A percentile compares a stretch with the other conserved stretches of the same genome.
Evolutionary conservation across 1,140 invertebrate genomes (phyloP).

Genomic region (Leptopilina boulardi): DNA sequence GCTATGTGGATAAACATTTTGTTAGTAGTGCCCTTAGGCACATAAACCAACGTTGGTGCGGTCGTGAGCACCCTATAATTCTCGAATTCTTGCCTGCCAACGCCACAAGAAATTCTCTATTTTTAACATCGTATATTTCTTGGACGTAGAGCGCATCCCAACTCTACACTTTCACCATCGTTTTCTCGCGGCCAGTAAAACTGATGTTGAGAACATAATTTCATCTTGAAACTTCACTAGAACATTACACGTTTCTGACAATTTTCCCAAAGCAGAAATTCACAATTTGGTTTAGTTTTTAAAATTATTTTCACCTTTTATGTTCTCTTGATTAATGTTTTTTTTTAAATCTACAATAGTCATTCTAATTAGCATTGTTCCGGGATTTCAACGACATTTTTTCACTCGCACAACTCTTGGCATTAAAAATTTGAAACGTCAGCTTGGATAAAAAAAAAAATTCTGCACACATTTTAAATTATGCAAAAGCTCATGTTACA

Average conservation of each 20-base stretch:
- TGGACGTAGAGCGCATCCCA: background rate
- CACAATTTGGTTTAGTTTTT: too few relatives aligned
- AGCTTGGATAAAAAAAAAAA: background rate
- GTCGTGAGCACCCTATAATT: background rate
- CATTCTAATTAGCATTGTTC: too few relatives aligned
- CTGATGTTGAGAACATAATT: background rate
- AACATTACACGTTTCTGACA: background rate
- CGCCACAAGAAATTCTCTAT: conserved; percentile 4
- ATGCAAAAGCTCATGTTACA: conserved; percentile 8
- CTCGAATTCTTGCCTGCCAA: background rate
- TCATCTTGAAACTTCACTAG: background rate
- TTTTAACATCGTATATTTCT: background rate
- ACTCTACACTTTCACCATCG: background rate
- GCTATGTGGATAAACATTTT: background rate
- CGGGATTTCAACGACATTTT: background rate
- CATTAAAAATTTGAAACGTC: background rate
- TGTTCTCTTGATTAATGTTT: too few relatives aligned
- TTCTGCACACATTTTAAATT: background rate
- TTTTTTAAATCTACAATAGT: too few relatives aligned
- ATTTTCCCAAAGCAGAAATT: too few relatives aligned
- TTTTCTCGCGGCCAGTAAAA: background rate
- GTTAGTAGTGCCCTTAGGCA: background rate
- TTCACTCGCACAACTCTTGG: background rate
- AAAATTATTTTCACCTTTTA: too few relatives aligned
- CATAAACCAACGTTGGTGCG: background rate